A percentile compares a stretch with the other conserved stretches of the same genome.
Conservation (phyloP, 53 echinoderm and acorn worm species). For the Antedon mediterranea region DNA sequence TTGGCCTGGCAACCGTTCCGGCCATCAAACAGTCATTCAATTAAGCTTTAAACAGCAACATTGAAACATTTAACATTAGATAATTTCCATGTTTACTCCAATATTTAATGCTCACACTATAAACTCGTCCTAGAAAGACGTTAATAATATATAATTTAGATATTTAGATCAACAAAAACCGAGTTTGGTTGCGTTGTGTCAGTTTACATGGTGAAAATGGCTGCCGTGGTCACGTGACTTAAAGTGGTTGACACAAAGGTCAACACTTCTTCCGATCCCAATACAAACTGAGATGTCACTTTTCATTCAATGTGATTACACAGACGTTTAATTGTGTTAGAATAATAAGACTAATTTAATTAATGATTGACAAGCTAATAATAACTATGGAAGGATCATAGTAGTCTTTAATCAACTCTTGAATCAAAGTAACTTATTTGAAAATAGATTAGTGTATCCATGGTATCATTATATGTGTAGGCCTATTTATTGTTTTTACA, state of each 20-base stretch:
- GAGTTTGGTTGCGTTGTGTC: background rate
- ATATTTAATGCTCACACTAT: background rate
- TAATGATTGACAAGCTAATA: no score
- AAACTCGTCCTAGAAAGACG: background rate
- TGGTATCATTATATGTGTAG: no score
- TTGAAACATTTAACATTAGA: background rate
- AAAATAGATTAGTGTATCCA: no score
- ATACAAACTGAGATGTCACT: background rate
- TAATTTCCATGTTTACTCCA: background rate
- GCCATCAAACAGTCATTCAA: slow-evolving; percentile 66
- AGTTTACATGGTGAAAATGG: slow-evolving; percentile 1
- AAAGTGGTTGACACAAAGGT: background rate
- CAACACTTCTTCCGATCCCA: background rate
- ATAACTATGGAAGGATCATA: no score
- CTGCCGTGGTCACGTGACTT: background rate
- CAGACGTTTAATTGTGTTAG: no score
- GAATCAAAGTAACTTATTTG: no score
- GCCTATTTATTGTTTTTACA: no score
- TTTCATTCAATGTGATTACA: background rate
- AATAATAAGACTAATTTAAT: background rate
- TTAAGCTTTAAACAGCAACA: slow-evolving; percentile 11
- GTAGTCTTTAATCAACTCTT: no score
- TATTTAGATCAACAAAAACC: background rate
- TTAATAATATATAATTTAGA: background rate
- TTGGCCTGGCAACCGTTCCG: slow-evolving; percentile 93